A percentile compares a stretch with the other conserved stretches of the same genome.
Conservation (phyloP, 2,888 invertebrate genomes). For the Escarpia spicata region DNA sequence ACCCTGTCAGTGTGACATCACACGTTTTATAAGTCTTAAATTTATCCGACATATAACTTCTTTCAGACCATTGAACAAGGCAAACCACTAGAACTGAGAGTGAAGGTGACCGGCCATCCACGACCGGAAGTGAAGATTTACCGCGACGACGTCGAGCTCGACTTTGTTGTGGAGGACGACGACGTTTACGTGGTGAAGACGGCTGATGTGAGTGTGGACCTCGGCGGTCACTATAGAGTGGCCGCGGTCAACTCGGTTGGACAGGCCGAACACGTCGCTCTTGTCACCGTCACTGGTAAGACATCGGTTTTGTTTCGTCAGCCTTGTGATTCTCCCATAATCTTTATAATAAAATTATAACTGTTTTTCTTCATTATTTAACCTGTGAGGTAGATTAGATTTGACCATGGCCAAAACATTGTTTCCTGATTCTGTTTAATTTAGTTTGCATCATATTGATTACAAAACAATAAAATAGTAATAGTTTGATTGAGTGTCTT, state of each 20-base stretch:
- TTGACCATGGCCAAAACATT: neutral
- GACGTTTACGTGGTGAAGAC: constrained; percentile 54
- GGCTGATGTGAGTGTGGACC: constrained; percentile 36
- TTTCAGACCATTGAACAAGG: constrained; percentile 28
- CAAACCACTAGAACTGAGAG: constrained; percentile 18
- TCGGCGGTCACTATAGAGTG: constrained; percentile 58
- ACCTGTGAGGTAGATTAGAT: no score
- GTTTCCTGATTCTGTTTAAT: neutral
- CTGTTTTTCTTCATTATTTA: no score
- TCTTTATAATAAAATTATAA: neutral
- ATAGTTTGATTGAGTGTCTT: neutral
- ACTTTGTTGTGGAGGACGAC: constrained; percentile 73
- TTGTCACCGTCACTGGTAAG: constrained; percentile 75
- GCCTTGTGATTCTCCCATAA: neutral
- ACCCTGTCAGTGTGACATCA: no score
- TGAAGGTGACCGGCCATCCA: constrained; percentile 82
- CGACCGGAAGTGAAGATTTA: constrained; percentile 89
- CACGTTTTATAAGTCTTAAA: no score
- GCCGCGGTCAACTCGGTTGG: constrained; percentile 39
- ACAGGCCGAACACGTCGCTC: constrained; percentile 48
- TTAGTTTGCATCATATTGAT: neutral
- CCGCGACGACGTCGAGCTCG: constrained; percentile 70
- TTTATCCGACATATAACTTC: neutral
- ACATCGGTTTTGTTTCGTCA: neutral
- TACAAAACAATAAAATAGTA: neutral